phyloP scores from a whole-genome alignment of 2,888 invertebrate species.

The Parnassius orleans region DNA sequence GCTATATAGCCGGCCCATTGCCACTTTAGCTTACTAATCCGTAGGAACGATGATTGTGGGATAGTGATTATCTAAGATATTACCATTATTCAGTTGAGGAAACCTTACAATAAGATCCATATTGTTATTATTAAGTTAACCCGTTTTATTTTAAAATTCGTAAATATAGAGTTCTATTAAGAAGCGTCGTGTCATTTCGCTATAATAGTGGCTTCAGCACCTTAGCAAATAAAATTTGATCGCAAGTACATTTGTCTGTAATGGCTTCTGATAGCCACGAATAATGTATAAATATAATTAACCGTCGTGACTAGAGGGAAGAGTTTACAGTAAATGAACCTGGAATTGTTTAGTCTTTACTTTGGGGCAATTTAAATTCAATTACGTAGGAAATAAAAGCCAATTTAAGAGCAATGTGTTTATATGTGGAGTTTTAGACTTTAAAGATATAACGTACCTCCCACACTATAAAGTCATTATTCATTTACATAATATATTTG shows the following conservation, averaged over 20 bases:
- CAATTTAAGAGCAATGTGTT: conserved; percentile 54
- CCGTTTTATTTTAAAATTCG: no score
- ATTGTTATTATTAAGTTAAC: no score
- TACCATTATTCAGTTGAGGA: no score
- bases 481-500: no score
- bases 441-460: no score
- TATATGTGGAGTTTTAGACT: conserved; percentile 1
- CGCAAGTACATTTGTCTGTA: conserved; percentile 34
- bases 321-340: conserved; percentile 57
- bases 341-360: conserved; percentile 63
- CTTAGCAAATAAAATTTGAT: conserved; percentile 18
- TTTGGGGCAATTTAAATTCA: conserved; percentile 67
- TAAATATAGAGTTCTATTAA: no score
- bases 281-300: conserved; percentile 62
- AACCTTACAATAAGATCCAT: no score
- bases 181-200: neutral
- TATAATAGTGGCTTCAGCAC: neutral
- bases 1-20: no score
- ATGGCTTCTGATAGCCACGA: conserved; percentile 41
- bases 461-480: no score
- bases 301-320: conserved; percentile 62
- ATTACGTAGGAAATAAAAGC: conserved; percentile 67
- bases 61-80: no score
- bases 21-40: no score
- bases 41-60: no score